A percentile compares a stretch with the other conserved stretches of the same genome.
Evolutionary conservation across 2,797 vertebrate species (phyloP).

Genomic region (Epinephelus coioides): DNA sequence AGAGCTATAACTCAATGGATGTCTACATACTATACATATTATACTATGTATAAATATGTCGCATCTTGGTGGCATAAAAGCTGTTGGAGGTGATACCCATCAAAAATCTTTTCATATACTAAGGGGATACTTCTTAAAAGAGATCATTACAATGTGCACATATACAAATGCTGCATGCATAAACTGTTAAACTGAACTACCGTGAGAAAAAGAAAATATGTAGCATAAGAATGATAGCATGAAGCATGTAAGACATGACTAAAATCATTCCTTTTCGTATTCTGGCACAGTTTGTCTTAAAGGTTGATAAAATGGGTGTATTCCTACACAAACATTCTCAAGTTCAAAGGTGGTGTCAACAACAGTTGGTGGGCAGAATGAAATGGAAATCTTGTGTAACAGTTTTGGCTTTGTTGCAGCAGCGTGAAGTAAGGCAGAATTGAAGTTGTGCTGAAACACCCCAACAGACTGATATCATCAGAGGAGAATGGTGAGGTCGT

Average conservation of each 20-base stretch:
- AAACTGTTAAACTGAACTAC: too few species aligned
- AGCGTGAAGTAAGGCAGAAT: conserved; percentile 16
- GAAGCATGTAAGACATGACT: background rate
- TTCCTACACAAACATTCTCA: conserved; percentile 18
- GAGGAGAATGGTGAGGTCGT: conserved; percentile 23
- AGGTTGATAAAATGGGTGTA: conserved; percentile 32
- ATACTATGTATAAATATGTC: too few species aligned
- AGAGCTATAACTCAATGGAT: too few species aligned
- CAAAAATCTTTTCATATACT: background rate
- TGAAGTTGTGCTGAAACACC: background rate
- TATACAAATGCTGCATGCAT: background rate
- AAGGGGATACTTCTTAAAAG: background rate
- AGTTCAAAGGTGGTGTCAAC: conserved; percentile 1
- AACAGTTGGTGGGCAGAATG: conserved; percentile 8
- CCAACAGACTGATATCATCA: background rate
- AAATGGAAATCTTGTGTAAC: conserved; percentile 36
- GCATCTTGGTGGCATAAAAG: too few species aligned
- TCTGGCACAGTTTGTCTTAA: background rate
- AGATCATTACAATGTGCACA: background rate
- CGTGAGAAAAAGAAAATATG: background rate
- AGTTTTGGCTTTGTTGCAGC: conserved; percentile 13
- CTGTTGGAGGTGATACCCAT: too few species aligned
- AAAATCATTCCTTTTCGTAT: background rate
- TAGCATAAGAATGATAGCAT: background rate
- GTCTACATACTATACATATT: too few species aligned